Percentiles rank a stretch among this genome's conserved stretches.
These are phyloP conservation scores for Apamea anceps DNA, from an alignment of 2,888 invertebrate genomes.

Conservation along the genomic window DNA sequence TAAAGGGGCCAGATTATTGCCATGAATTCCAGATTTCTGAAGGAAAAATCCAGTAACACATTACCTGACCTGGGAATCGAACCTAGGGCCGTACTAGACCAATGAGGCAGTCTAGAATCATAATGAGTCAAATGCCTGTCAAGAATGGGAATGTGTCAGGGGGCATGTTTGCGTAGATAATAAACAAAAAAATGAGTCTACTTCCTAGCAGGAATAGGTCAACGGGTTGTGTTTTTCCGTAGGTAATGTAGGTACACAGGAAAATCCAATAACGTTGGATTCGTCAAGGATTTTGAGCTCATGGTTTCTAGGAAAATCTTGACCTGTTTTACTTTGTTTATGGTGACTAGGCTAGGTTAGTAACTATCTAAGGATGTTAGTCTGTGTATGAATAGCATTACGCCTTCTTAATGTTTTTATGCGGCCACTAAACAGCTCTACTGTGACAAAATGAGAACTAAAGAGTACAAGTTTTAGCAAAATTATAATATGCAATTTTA, in stretches of 20 bases:
- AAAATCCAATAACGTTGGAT: conserved; percentile 7
- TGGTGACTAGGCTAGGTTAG: not conserved
- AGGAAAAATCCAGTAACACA: too few species aligned
- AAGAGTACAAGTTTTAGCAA: not conserved
- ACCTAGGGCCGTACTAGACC: not conserved
- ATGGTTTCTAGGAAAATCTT: conserved; percentile 6
- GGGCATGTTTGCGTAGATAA: too few species aligned
- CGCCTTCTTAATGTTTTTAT: not conserved
- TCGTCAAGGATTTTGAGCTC: conserved; percentile 1
- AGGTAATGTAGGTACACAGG: not conserved
- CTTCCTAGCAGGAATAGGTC: conserved; percentile 2
- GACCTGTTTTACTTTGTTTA: not conserved
- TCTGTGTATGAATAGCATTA: not conserved
- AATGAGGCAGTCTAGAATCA: not conserved
- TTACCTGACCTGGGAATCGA: not conserved
- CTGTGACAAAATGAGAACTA: not conserved
- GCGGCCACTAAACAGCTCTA: not conserved
- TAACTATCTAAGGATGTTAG: not conserved
- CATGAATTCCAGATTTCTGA: too few species aligned
- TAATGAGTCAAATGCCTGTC: not conserved
- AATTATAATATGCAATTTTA: not conserved
- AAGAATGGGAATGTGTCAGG: not conserved
- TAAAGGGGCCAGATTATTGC: not conserved
- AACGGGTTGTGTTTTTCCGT: conserved; percentile 8
- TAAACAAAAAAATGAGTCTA: not conserved